phyloP scores from a whole-genome alignment of 2,797 vertebrate genomes.

The Lerista edwardsae region DNA sequence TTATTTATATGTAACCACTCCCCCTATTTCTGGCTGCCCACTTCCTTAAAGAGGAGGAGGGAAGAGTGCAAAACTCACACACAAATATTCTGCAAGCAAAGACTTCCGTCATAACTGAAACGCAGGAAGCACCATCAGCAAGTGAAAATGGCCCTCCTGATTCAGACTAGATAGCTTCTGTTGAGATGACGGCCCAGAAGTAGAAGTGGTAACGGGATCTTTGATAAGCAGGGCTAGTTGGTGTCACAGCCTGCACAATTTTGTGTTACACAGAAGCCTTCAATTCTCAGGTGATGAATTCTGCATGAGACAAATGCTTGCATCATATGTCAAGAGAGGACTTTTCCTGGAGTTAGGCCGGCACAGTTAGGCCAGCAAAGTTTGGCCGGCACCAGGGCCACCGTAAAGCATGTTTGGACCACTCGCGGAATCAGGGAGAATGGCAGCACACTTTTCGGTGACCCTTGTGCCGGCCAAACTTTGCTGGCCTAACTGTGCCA shows the following conservation, averaged over 20 bases:
- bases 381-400: too few relatives aligned
- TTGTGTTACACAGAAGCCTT: background rate
- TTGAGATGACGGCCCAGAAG: background rate
- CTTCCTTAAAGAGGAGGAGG: constrained; percentile 15
- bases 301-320: background rate
- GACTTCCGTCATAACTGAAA: constrained; percentile 7
- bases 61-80: background rate
- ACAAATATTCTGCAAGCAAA: background rate
- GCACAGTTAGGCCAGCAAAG: too few relatives aligned
- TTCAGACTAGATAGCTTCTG: background rate
- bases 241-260: background rate
- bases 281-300: background rate
- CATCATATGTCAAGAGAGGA: background rate
- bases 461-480: too few relatives aligned
- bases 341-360: too few relatives aligned
- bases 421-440: too few relatives aligned
- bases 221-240: too few relatives aligned
- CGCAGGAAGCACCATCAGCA: background rate
- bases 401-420: too few relatives aligned
- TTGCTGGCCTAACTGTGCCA: too few relatives aligned
- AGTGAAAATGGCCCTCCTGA: background rate
- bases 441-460: too few relatives aligned
- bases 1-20: background rate
- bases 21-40: background rate
- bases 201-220: background rate